phyloP scores from a whole-genome alignment of 2,113 vertebrate genomes.

The Neogale vison region DNA sequence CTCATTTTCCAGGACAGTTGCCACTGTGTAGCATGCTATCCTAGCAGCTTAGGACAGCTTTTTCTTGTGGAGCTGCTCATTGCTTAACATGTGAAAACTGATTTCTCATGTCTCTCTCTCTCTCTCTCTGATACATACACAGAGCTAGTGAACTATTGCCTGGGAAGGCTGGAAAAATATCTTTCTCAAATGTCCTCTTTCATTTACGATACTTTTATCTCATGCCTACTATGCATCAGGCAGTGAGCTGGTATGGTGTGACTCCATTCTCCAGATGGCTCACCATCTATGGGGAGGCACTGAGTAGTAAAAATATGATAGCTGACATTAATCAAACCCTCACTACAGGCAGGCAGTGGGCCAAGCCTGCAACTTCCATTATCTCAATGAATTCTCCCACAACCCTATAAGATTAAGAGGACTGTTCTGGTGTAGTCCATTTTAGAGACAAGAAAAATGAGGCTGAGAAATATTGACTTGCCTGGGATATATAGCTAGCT shows the following conservation, averaged over 20 bases:
- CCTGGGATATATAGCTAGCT: background rate
- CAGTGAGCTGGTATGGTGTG: background rate
- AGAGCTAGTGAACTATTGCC: background rate
- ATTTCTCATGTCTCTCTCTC: background rate
- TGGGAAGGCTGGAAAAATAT: background rate
- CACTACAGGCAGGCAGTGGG: background rate
- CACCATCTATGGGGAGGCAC: background rate
- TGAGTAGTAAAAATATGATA: too few species aligned
- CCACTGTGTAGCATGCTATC: background rate
- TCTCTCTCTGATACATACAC: background rate
- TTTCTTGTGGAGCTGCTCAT: background rate
- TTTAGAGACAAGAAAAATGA: background rate
- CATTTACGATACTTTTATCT: background rate
- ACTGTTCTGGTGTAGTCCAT: background rate
- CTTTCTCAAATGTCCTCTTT: background rate
- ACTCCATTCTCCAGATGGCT: background rate
- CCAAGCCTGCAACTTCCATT: background rate
- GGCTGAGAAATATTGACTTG: background rate
- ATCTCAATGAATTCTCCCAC: background rate
- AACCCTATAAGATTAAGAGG: background rate
- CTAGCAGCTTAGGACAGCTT: conserved; percentile 35
- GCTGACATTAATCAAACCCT: background rate
- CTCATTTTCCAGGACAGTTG: background rate
- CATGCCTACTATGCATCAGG: background rate
- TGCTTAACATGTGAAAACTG: background rate